Evolutionary conservation across 2,113 vertebrate species (phyloP).

Genomic region (Synodontis membranacea): DNA sequence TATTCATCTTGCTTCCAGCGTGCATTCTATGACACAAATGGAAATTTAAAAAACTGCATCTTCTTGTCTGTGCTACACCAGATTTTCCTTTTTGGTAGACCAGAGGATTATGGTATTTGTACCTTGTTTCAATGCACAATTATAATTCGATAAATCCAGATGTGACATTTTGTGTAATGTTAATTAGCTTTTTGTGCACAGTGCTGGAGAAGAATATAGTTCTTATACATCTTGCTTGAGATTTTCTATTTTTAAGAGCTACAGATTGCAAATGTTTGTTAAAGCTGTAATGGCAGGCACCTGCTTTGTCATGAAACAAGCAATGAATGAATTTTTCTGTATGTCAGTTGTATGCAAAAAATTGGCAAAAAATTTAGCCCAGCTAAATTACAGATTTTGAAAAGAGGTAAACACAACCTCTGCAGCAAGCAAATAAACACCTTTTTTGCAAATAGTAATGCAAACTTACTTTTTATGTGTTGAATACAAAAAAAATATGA

Average conservation of each 20-base stretch:
- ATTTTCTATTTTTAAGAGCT: conserved; percentile 17
- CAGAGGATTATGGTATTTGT: background rate
- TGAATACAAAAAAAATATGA: background rate
- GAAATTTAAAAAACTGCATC: background rate
- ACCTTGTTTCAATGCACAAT: background rate
- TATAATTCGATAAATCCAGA: background rate
- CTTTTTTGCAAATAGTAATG: background rate
- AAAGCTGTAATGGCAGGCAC: conserved; percentile 61
- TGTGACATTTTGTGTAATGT: background rate
- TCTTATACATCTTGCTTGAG: background rate
- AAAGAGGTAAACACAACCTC: background rate
- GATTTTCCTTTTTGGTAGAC: background rate
- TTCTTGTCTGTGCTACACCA: background rate
- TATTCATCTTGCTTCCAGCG: background rate
- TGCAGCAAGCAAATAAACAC: background rate
- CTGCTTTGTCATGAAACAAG: conserved; percentile 41
- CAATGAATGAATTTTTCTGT: background rate
- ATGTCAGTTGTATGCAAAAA: background rate
- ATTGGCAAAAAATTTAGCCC: background rate
- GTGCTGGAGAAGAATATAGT: background rate
- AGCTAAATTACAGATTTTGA: background rate
- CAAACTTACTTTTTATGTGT: background rate
- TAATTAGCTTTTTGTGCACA: background rate
- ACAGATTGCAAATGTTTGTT: conserved; percentile 20
- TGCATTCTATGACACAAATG: background rate